Conservation (phyloP, 2,888 invertebrate genomes). For the Pristionchus entomophagus region DNA sequence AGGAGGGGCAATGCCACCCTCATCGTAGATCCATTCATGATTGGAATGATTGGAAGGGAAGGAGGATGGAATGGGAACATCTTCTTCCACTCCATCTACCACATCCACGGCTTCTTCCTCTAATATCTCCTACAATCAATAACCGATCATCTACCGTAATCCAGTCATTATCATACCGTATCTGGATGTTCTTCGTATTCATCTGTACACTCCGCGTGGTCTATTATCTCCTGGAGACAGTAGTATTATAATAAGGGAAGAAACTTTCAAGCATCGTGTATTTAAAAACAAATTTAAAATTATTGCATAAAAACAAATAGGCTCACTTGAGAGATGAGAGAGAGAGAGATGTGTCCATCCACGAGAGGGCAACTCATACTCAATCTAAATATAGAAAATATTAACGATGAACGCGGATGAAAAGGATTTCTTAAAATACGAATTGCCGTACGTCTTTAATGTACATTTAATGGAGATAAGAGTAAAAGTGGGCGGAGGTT, state of each 20-base stretch:
- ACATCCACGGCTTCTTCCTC: neutral
- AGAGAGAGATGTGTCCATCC: neutral
- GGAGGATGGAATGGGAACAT: neutral
- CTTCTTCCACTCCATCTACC: neutral
- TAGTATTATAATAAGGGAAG: neutral
- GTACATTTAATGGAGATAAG: no score
- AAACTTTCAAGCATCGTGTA: neutral
- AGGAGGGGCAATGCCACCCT: neutral
- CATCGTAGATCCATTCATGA: constrained; percentile 5
- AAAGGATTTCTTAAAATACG: no score
- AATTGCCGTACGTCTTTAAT: no score
- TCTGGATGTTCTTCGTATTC: neutral
- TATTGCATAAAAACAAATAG: neutral
- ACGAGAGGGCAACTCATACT: neutral
- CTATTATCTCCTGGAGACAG: neutral
- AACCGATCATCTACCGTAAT: neutral
- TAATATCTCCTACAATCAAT: neutral
- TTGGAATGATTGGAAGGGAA: neutral
- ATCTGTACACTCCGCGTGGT: neutral
- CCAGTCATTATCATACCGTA: neutral
- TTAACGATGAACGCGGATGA: no score
- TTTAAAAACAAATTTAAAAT: neutral
- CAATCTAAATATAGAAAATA: no score
- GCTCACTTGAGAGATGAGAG: neutral
- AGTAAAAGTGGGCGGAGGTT: no score